These are phyloP conservation scores for Montipora capitata DNA, from an alignment of 92 coral and sea anemone species.

Conservation along the genomic window DNA sequence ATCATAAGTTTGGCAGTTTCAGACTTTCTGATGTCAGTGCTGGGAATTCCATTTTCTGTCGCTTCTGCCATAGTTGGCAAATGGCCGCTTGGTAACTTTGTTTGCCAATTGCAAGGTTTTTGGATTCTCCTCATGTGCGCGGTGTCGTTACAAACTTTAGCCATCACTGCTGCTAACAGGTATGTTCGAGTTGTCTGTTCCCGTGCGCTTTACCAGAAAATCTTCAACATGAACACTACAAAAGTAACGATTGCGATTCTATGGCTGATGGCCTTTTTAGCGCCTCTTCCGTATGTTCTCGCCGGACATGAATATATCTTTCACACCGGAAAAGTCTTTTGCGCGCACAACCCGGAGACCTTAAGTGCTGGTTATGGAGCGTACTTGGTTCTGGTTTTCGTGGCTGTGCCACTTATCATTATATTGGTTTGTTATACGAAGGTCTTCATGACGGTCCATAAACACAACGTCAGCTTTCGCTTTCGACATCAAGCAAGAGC, in stretches of 20 bases:
- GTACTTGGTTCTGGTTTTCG: constrained; percentile 67
- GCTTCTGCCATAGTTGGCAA: constrained; percentile 56
- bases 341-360: constrained; percentile 71
- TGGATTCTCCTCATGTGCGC: constrained; percentile 72
- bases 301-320: constrained; percentile 72
- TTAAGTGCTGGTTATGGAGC: constrained; percentile 77
- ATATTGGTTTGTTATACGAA: constrained; percentile 69
- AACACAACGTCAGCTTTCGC: constrained; percentile 44
- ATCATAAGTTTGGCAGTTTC: constrained; percentile 79
- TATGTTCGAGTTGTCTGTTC: constrained; percentile 74
- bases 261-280: constrained; percentile 77
- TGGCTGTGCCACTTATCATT: constrained; percentile 67
- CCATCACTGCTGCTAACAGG: constrained; percentile 80
- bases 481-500: neutral
- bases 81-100: constrained; percentile 63
- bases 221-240: constrained; percentile 70
- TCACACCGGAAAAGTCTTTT: constrained; percentile 83
- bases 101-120: constrained; percentile 84
- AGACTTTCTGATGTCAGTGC: constrained; percentile 76
- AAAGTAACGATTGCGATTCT: constrained; percentile 55
- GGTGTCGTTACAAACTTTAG: constrained; percentile 76
- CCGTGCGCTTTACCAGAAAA: constrained; percentile 59
- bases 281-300: constrained; percentile 78
- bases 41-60: constrained; percentile 70
- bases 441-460: constrained; percentile 74